phyloP scores from a whole-genome alignment of 1,140 invertebrate species.

The Drosophila insularis region DNA sequence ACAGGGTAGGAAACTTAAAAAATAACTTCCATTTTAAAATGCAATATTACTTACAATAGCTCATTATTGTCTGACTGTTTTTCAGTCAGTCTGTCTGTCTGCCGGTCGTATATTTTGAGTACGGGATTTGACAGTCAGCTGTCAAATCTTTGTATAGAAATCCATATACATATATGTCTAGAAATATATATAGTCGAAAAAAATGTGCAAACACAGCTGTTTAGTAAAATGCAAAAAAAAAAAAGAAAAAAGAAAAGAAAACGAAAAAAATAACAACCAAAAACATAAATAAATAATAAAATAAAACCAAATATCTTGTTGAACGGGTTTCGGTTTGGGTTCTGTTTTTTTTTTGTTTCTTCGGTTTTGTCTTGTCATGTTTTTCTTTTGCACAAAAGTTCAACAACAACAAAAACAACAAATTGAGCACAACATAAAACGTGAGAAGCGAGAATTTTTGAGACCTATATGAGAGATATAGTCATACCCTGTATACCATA shows the following conservation, averaged over 20 bases:
- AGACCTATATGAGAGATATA: conserved; percentile 2
- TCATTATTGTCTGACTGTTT: conserved; percentile 47
- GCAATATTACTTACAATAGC: conserved; percentile 43
- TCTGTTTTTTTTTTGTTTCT: conserved; percentile 24
- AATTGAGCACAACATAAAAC: conserved; percentile 48
- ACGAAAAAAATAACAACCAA: not conserved
- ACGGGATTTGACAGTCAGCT: conserved; percentile 51
- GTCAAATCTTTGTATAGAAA: conserved; percentile 49
- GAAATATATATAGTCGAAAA: conserved; percentile 25
- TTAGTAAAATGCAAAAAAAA: conserved; percentile 27
- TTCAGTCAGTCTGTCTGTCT: conserved; percentile 1
- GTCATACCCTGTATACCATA: not conserved
- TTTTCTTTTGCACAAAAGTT: conserved; percentile 62
- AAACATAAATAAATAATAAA: conserved; percentile 26
- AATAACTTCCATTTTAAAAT: conserved; percentile 57
- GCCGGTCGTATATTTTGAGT: conserved; percentile 2
- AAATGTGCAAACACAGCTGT: conserved; percentile 69
- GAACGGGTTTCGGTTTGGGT: conserved; percentile 61
- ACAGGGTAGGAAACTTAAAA: not conserved
- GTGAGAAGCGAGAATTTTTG: conserved; percentile 51
- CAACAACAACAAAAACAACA: conserved; percentile 32
- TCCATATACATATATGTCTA: conserved; percentile 16
- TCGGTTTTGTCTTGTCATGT: conserved; percentile 25
- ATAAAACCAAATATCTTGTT: conserved; percentile 59
- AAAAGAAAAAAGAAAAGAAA: not conserved